Evolutionary conservation across 2,113 vertebrate genomes (phyloP).

Genomic region (Guaruba guarouba): DNA sequence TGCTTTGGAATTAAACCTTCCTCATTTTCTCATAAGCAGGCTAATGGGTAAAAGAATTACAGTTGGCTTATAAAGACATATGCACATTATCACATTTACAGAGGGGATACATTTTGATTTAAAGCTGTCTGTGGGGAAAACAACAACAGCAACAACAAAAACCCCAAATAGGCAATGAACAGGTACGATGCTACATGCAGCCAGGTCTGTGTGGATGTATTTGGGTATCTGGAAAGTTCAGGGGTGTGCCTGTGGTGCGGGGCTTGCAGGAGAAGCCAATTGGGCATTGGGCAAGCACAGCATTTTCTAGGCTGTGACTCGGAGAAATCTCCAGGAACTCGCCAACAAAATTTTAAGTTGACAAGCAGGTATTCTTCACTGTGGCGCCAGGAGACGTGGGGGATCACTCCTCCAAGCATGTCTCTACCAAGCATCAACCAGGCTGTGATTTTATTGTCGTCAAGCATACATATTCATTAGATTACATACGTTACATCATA

Average conservation of each 20-base stretch:
- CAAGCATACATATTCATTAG: too few relatives aligned
- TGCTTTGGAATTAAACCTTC: not conserved
- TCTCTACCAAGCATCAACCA: too few relatives aligned
- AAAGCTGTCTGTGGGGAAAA: not conserved
- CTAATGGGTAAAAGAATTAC: not conserved
- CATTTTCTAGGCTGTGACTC: not conserved
- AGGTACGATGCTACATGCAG: not conserved
- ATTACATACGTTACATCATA: too few relatives aligned
- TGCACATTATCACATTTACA: not conserved
- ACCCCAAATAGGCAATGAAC: not conserved
- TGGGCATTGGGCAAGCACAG: not conserved
- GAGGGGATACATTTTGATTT: not conserved
- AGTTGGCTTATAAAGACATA: not conserved
- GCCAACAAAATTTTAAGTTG: too few relatives aligned
- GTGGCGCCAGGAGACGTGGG: too few relatives aligned
- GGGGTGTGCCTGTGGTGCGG: not conserved
- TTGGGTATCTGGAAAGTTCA: not conserved
- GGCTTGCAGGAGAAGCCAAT: not conserved
- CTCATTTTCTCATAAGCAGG: not conserved
- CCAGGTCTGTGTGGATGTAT: not conserved
- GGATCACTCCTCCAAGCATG: too few relatives aligned
- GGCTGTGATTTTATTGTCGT: too few relatives aligned
- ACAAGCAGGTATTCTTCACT: too few relatives aligned
- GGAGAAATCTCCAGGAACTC: too few relatives aligned
- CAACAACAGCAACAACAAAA: not conserved